Evolutionary conservation across 2,113 vertebrate species (phyloP), one percentile per base, ranked within the genome.

Genomic region (Pseudolaguvia tuberculata): DNA sequence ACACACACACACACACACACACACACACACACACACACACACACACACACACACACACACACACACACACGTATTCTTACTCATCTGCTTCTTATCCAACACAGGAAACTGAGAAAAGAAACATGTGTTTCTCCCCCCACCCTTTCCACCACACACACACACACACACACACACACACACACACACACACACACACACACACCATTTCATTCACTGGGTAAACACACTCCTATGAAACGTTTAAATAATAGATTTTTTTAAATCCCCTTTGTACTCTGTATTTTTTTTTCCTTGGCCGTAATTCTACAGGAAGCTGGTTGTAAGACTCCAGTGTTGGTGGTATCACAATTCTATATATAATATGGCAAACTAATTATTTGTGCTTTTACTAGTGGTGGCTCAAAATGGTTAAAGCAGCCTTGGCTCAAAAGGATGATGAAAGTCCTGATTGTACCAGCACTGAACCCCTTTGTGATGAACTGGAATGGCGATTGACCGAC

Each of bases 51-150:
- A 63, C 61, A 65, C 35, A 63, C n/a, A 25, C 42, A 48, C n/a
- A 67, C 62, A 65, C 13, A 14, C 62, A 25, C 2, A 4, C 27
- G 15, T 5, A 65, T 65, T 65, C 21, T 66, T 48, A 47, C 23
- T 66, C 66, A 69, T 69, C 66, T 69, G 66, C 50, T 69, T 69
- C 29, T 69, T 29, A 69, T 77, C 51, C 21, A 3, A 50, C 10
- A 63, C 47, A 57, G 70, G 27, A 61, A 42, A 47, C 47, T 18
- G 5, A 59, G 70, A 35, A 57, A 48, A 67, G 62, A 23, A 66
- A 47, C 69, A 73, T 65, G 58, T 67, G 63, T 78, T 23, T 42
- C 39, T n/a, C 7, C 39, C 39, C 39, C 39, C 17, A 23, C 65
- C 58, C n/a, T 59, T 31, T 31, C 15, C 76, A 66, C 58, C 20